Evolutionary conservation across 2,797 vertebrate species (phyloP), one percentile per base, ranked within the genome.

Genomic region (Rachycentron canadum): DNA sequence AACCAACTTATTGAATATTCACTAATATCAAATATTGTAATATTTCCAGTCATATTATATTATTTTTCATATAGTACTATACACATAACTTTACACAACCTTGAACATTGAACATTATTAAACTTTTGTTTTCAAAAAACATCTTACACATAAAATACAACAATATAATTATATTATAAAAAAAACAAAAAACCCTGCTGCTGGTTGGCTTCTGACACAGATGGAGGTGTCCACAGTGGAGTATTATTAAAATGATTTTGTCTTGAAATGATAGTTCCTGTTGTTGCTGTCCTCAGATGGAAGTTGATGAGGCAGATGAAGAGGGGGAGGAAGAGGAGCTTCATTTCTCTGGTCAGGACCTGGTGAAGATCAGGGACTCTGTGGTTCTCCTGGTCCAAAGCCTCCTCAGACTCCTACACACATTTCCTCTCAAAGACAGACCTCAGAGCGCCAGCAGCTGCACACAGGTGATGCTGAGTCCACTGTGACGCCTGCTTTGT

Each of bases 341-440:
- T 59, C 91, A 94, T 82, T 96, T 98, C 76, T 96, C 97, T 11
- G 74, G 85, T 0, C 85, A 92, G 1, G 96, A 98, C 73, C 88
- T 97, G 81, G 83, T 93, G 76, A 94, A 92, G 73, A 87, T 99
- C 69, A 94, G 96, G 61, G 87, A 96, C 9, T 89, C 92, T 5
- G 80, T 97, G 12, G 93, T 96, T 69, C 72, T 94, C 0, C 91
- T 98, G 63, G 66, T 98, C 64, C 95, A 93, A 69, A 97, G 95
- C 61, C 92, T 98, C 41, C 91, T 99, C 47, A 93, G 92, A 17
- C 94, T 99, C 68, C 92, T 99, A 1, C 88, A 93, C 1, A 96
- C 90, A 6, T 96, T 98, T 79, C 92, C 96, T 0, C 93, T 99
- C 1, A 96, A 95, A 81, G 96, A 97, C 81, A 95, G 94, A 45